Percentiles rank a stretch among this genome's conserved stretches.
Evolutionary conservation across 2,888 invertebrate genomes (phyloP).

Genomic region (Calliopum simillimum): DNA sequence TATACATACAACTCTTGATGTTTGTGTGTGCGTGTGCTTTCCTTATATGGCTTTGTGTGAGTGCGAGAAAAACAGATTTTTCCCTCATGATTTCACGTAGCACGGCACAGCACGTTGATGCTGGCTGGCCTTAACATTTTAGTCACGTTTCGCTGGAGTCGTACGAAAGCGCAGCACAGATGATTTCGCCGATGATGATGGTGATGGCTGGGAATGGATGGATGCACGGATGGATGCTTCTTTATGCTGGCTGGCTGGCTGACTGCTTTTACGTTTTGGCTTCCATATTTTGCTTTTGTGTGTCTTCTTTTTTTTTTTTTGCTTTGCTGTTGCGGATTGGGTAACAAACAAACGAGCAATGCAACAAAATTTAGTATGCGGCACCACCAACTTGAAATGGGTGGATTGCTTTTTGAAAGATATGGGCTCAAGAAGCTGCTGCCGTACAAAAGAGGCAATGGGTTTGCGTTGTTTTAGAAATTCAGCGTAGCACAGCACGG

Average conservation of each 20-base stretch:
- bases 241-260: not conserved
- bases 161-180: conserved; percentile 19
- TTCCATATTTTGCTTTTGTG: conserved; percentile 3
- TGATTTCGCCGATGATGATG: conserved; percentile 23
- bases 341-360: conserved; percentile 25
- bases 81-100: conserved; percentile 34
- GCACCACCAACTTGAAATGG: conserved; percentile 33
- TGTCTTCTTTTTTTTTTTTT: not conserved
- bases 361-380: no score
- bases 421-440: conserved; percentile 50
- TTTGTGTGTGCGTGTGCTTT: conserved; percentile 13
- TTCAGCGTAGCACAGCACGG: conserved; percentile 6
- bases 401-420: conserved; percentile 40
- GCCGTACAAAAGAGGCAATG: conserved; percentile 33
- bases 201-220: not conserved
- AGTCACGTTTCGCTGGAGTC: conserved; percentile 58
- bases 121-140: conserved; percentile 59
- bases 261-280: conserved; percentile 21
- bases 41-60: not conserved
- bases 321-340: conserved; percentile 26
- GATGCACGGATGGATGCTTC: not conserved
- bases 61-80: conserved; percentile 38
- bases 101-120: conserved; percentile 37
- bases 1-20: not conserved
- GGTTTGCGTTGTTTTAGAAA: conserved; percentile 22